phyloP scores from a whole-genome alignment of 2,888 invertebrate species.

The Criorhina ranunculi region DNA sequence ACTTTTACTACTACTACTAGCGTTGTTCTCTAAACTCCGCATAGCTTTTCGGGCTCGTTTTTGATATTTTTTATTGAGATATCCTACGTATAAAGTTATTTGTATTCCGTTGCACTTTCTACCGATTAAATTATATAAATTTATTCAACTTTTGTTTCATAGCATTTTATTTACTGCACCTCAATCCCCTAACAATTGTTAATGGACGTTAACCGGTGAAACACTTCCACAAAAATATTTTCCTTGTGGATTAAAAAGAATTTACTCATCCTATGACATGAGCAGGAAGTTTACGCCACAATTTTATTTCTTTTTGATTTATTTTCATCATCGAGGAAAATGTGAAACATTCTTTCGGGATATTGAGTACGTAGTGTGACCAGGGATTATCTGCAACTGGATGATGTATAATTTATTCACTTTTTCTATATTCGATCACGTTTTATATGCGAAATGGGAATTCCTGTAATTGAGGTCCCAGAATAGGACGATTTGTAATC shows the following conservation, averaged over 20 bases:
- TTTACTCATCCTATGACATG: conserved; percentile 17
- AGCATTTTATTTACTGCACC: no score
- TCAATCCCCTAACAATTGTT: neutral
- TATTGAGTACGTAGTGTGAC: conserved; percentile 53
- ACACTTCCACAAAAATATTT: conserved; percentile 38
- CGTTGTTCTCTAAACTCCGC: no score
- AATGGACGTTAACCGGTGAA: neutral
- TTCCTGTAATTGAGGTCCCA: conserved; percentile 72
- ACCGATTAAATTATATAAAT: no score
- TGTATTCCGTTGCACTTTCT: no score
- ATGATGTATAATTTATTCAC: conserved; percentile 73
- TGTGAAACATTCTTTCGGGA: conserved; percentile 63
- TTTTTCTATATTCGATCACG: conserved; percentile 73
- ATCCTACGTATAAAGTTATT: no score
- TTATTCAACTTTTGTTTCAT: no score
- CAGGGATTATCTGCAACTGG: conserved; percentile 72
- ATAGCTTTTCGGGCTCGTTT: no score
- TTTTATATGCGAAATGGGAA: conserved; percentile 76
- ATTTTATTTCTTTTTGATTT: conserved; percentile 45
- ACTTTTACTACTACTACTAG: no score
- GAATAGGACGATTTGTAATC: conserved; percentile 64
- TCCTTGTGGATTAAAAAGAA: conserved; percentile 28
- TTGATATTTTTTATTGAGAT: no score
- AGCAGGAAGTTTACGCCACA: conserved; percentile 18
- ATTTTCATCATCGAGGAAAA: conserved; percentile 53